Base-by-base conservation (phyloP, 2,113 vertebrate species). In the Nannospalax galili region DNA sequence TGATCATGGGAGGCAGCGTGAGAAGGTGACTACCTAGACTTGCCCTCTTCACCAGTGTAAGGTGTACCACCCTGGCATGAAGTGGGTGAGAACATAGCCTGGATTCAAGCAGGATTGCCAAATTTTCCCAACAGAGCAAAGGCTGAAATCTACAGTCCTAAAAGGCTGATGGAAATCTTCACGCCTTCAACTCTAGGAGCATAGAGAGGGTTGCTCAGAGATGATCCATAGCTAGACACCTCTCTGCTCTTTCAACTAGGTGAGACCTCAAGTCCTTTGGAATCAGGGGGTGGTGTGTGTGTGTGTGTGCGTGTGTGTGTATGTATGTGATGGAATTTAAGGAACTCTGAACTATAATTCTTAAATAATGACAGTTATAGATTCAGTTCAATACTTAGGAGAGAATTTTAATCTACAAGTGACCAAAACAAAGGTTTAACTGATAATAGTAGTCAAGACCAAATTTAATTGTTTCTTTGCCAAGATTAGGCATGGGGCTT, bases 391-490 rank as follows among this genome's bases (percentile, higher is more conserved):
- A 73, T 56, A 52, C 30, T 84, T 86, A 26, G n/a, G 16, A 81
- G n/a, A 78, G 64, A 79, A 28, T 84, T 94, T 89, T 90, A 88
- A 90, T 75, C 28, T 45, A 85, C 17, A 69, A 48, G 22, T 78
- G 74, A 88, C 35, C 62, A 52, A 80, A 79, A 78, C 19, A 42
- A 22, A 85, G 24, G 24, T 32, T 67, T 62, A 58, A 52, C 37
- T 70, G 60, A 78, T 73, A 62, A 78, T 8, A 88, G 32, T 0
- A 4, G 26, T 40, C 42, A 17, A 19, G 9, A 35, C 42, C 40
- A 75, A 42, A 69, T 73, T 67, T 74, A 92, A 32, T 64, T 77
- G 74, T 88, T 35, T 67, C 28, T 65, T 70, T 92, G 48, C 85
- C 35, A 75, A 48, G 17, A 22, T 30, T n/a, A 79, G 3, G 37